phyloP scores from a whole-genome alignment of 2,113 vertebrate genomes.

The Elephantulus edwardii region DNA sequence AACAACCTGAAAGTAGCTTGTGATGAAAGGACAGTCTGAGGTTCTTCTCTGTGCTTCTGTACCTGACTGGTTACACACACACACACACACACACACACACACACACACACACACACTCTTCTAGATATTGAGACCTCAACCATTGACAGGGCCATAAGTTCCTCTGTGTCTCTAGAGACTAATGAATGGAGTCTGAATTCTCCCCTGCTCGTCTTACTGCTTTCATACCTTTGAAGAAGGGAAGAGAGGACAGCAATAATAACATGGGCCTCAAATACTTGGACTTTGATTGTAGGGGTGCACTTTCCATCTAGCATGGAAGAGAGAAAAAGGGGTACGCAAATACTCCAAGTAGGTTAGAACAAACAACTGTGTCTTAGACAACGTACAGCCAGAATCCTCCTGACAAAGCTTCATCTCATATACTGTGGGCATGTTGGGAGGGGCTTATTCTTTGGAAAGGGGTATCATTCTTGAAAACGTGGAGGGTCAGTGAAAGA shows the following conservation, averaged over 20 bases:
- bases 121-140: neutral
- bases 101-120: neutral
- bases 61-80: neutral
- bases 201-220: neutral
- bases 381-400: too few relatives aligned
- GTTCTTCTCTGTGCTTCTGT: neutral
- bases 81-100: neutral
- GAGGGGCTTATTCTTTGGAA: too few relatives aligned
- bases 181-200: neutral
- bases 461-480: too few relatives aligned
- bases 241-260: neutral
- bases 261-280: neutral
- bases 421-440: too few relatives aligned
- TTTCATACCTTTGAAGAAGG: neutral
- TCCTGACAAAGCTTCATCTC: too few relatives aligned
- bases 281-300: neutral
- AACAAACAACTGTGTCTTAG: neutral
- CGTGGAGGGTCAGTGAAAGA: too few relatives aligned
- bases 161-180: neutral
- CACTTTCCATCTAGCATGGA: neutral
- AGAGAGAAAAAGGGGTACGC: neutral
- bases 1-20: neutral
- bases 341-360: too few relatives aligned
- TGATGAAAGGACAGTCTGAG: neutral
- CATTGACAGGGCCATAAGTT: neutral